Evolutionary conservation across 2,888 invertebrate genomes (phyloP).

Genomic region (Saturnia pavonia): DNA sequence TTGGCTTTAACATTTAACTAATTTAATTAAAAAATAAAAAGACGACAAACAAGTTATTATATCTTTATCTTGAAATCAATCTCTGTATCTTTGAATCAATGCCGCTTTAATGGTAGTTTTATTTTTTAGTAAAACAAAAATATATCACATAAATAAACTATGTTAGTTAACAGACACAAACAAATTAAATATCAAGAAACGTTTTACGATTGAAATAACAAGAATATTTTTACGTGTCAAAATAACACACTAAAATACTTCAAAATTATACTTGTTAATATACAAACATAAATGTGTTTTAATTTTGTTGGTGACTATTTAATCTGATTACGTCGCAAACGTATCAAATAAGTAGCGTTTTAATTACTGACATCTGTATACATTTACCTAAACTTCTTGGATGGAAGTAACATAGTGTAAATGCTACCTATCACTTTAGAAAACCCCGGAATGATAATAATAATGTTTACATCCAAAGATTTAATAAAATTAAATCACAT

Average conservation of each 20-base stretch:
- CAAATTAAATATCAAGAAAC: not conserved
- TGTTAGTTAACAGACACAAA: not conserved
- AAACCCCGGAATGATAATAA: too few relatives aligned
- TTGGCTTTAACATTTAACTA: conserved; percentile 1
- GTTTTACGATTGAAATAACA: not conserved
- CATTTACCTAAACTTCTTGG: not conserved
- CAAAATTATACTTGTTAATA: not conserved
- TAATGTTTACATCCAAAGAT: too few relatives aligned
- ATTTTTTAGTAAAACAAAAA: not conserved
- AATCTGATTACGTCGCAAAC: not conserved
- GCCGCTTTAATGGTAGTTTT: not conserved
- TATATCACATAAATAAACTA: not conserved
- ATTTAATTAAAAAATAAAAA: not conserved
- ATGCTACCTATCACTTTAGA: too few relatives aligned
- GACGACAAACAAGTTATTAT: not conserved
- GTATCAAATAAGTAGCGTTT: not conserved
- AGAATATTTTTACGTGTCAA: conserved; percentile 2
- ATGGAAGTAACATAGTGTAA: too few relatives aligned
- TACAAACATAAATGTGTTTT: not conserved
- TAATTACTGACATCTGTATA: too few relatives aligned
- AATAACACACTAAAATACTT: not conserved
- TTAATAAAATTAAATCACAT: too few relatives aligned
- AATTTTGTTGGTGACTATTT: not conserved
- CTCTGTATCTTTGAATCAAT: not conserved
- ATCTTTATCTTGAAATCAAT: not conserved